phyloP scores from a whole-genome alignment of 1,140 invertebrate genomes.

The Macrocentrus cingulum region DNA sequence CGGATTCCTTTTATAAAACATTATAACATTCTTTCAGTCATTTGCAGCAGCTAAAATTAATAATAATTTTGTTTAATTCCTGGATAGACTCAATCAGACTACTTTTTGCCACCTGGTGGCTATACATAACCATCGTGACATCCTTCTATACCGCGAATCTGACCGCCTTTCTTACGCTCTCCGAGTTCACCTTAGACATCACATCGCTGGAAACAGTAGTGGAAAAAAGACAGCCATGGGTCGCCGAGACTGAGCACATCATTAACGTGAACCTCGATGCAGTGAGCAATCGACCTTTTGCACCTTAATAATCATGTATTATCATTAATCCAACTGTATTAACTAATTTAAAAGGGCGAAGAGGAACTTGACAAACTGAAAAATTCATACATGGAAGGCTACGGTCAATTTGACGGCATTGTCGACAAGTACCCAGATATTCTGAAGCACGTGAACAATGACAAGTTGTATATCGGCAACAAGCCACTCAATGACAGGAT shows the following conservation, averaged over 20 bases:
- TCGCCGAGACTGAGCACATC: slow-evolving; percentile 66
- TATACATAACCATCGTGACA: slow-evolving; percentile 83
- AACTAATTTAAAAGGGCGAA: no score
- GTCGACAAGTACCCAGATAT: slow-evolving; percentile 2
- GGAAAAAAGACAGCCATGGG: slow-evolving; percentile 68
- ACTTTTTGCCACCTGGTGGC: slow-evolving; percentile 88
- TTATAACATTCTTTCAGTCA: no score
- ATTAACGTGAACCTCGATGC: slow-evolving; percentile 67
- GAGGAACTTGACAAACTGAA: no score
- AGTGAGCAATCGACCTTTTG: no score
- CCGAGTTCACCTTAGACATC: slow-evolving; percentile 78
- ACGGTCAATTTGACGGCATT: slow-evolving; percentile 8
- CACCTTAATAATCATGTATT: no score
- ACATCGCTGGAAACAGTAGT: slow-evolving; percentile 70
- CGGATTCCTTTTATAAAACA: no score
- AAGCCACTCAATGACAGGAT: slow-evolving; percentile 65
- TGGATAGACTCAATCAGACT: slow-evolving; percentile 76
- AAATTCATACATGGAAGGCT: background rate
- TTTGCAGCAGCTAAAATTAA: no score
- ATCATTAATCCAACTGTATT: background rate
- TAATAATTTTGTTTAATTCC: background rate
- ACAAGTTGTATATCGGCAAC: slow-evolving; percentile 70
- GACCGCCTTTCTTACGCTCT: slow-evolving; percentile 84
- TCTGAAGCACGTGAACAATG: slow-evolving; percentile 14
- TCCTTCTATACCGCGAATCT: slow-evolving; percentile 92